A percentile compares a stretch with the other conserved stretches of the same genome.
These are phyloP conservation scores for Itoplectis maculator DNA, from an alignment of 2,888 invertebrate genomes.

Conservation along the genomic window DNA sequence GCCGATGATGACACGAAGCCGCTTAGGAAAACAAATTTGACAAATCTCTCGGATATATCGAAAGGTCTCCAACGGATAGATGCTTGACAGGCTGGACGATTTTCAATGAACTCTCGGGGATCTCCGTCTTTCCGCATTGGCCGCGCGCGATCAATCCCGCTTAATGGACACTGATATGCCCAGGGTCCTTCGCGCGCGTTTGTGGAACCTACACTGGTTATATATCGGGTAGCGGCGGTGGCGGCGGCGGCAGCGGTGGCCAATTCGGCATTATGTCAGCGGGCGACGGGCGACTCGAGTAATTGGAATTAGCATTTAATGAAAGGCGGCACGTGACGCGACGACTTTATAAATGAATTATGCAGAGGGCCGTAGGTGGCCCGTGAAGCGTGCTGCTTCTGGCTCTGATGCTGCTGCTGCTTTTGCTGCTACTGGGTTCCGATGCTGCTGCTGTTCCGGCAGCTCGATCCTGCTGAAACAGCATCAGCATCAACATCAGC, in stretches of 20 bases:
- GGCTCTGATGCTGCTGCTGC: too few relatives aligned
- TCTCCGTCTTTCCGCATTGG: neutral
- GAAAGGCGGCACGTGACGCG: constrained; percentile 72
- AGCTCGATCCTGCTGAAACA: too few relatives aligned
- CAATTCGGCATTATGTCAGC: constrained; percentile 71
- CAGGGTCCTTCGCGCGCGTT: too few relatives aligned
- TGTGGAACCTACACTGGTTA: constrained; percentile 17
- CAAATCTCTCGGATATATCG: neutral
- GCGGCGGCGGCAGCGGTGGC: constrained; percentile 48
- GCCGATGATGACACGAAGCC: constrained; percentile 72
- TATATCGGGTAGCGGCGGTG: too few relatives aligned
- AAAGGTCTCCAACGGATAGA: neutral
- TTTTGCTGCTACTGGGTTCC: constrained; percentile 49
- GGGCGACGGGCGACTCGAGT: constrained; percentile 61
- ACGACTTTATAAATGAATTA: constrained; percentile 74
- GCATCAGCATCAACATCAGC: too few relatives aligned
- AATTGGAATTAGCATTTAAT: constrained; percentile 76
- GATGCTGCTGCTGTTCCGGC: too few relatives aligned
- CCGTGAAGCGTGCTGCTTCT: constrained; percentile 43
- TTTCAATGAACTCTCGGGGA: constrained; percentile 24
- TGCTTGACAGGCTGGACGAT: neutral
- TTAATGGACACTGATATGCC: constrained; percentile 51
- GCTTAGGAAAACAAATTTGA: too few relatives aligned
- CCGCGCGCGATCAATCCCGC: constrained; percentile 46
- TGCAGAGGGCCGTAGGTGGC: constrained; percentile 70